Conservation (phyloP, 2,113 vertebrate species). For the Shinisaurus crocodilurus region DNA sequence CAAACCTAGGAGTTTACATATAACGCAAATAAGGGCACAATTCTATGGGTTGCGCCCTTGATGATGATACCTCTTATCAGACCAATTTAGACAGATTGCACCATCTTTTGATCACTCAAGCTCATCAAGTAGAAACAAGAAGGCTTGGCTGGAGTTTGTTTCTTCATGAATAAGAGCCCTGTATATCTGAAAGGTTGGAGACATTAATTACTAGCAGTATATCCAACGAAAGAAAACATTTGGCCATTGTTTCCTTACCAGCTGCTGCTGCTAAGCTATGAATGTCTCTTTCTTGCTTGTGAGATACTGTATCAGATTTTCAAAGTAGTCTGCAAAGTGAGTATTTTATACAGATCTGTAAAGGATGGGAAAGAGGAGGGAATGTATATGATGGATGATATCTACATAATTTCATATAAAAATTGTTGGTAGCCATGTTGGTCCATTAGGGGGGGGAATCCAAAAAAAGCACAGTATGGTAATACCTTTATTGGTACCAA, state of each 20-base stretch:
- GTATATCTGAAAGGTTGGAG: not conserved
- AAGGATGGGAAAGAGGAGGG: not conserved
- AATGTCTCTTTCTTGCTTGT: not conserved
- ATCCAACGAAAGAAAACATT: not conserved
- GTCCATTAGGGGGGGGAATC: no score
- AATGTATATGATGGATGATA: not conserved
- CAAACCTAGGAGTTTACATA: not conserved
- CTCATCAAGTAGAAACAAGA: conserved; percentile 8
- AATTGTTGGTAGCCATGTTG: not conserved
- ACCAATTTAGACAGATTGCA: not conserved
- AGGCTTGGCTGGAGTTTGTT: not conserved
- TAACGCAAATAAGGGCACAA: not conserved
- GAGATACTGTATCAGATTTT: not conserved
- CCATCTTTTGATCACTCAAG: conserved; percentile 8
- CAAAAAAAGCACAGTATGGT: not conserved
- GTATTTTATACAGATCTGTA: not conserved
- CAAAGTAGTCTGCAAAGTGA: not conserved
- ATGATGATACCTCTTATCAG: not conserved
- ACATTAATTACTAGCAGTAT: not conserved
- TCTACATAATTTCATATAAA: not conserved
- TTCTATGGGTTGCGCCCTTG: no score
- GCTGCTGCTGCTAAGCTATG: not conserved
- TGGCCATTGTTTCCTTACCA: not conserved
- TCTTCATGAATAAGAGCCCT: conserved; percentile 1
- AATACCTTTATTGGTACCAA: not conserved